Base-by-base conservation (phyloP, 53 echinoderm and acorn worm genomes). In the Arbacia lixula region DNA sequence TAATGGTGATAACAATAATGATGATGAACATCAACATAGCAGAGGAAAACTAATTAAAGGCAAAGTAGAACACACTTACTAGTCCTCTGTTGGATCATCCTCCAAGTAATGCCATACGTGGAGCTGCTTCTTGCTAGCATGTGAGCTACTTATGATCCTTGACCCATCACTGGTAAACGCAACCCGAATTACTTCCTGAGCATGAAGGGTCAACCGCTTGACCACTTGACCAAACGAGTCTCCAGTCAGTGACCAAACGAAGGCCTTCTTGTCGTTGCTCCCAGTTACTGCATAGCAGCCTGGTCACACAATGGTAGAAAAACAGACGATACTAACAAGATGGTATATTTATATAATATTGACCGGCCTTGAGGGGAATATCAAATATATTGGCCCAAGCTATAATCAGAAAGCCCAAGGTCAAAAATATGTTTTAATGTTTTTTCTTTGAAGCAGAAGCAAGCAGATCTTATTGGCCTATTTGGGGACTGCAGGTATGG, bases 91-190 rank as follows among this genome's bases (percentile, higher is more conserved):
- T 31, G 29, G 53, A 10, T 84, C 76, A 9, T 91, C 68, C 11
- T 72, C 52, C 71, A 31, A 36, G 39, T 77, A 89, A 19, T 94
- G 38, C 95, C 95, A 95, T 46, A 85, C 83, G 31, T 89, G 87
- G 2, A 92, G 86, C 84, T 95, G 95, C 28, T 88, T 75, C 68
- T 81, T 83, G 25, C 85, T 83, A 25, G 66, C 74, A 27, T 92
- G 92, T 6, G 88, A 74, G 10, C 92, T 90, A 57, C 72, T 71
- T 3, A 92, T 52, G 11, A 95, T 37, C 42, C 72, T 72, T 11
- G 42, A 36, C 19, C 74, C 72, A 40, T 91, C 86, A 32, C 76
- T 61, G 24, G 85, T 88, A 49, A 95, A 93, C 0, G 84, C 93
- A 19, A 84, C 19, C 25, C 93, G 91, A 21, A 86, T 84, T 30